These are phyloP conservation scores for Urocitellus parryii DNA, from an alignment of 2,113 vertebrate genomes.

Conservation along the genomic window DNA sequence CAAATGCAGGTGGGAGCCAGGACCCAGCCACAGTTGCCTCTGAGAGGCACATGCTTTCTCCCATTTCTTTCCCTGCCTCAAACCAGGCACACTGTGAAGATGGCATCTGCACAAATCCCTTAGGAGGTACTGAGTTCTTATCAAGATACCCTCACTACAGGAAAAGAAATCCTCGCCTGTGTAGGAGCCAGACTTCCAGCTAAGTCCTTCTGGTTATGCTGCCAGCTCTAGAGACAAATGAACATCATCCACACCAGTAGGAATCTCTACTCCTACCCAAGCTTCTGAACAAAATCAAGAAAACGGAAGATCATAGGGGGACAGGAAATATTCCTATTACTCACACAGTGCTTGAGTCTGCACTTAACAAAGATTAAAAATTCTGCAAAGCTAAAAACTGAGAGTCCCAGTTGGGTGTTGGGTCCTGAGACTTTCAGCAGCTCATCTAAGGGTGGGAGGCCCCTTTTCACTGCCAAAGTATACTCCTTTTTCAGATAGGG, in stretches of 20 bases:
- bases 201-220: rapidly evolving
- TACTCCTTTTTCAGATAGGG: background rate
- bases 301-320: background rate
- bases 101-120: background rate
- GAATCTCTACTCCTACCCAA: too few relatives aligned
- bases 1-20: rapidly evolving
- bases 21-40: background rate
- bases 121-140: background rate
- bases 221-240: background rate
- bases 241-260: background rate
- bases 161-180: background rate
- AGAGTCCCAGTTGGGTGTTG: background rate
- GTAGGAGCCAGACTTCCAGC: background rate
- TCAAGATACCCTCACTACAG: background rate
- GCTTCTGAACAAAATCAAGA: background rate
- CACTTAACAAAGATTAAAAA: background rate
- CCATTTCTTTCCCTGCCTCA: background rate
- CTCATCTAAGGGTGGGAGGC: background rate
- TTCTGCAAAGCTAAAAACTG: background rate
- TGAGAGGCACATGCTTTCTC: background rate
- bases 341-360: background rate
- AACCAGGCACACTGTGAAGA: background rate
- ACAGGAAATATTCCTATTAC: background rate
- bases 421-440: background rate
- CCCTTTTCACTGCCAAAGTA: background rate